A percentile compares a stretch with the other conserved stretches of the same genome.
phyloP scores from a whole-genome alignment of 2,797 vertebrate species.

The Anguilla megastoma region DNA sequence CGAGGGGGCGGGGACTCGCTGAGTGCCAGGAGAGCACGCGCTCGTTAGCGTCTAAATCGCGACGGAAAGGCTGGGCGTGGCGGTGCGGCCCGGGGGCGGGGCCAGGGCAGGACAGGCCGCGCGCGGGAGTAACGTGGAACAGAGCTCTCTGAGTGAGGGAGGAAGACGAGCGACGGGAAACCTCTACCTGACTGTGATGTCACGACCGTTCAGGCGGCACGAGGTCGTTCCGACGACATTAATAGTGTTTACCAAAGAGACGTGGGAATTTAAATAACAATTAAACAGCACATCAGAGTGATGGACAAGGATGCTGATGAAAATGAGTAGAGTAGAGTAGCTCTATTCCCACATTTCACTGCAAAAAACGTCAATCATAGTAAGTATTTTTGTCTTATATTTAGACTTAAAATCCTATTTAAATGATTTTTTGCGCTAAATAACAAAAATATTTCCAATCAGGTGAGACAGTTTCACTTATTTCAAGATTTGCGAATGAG shows the following conservation, averaged over 20 bases:
- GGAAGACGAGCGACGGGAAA: constrained; percentile 26
- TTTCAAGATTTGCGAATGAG: no score
- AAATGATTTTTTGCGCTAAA: no score
- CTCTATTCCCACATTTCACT: no score
- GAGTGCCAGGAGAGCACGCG: not conserved
- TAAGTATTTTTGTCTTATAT: no score
- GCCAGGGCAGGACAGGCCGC: not conserved
- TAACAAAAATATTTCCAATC: no score
- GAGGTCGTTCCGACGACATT: constrained; percentile 54
- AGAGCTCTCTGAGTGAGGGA: constrained; percentile 39
- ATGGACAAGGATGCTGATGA: not conserved
- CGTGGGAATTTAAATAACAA: not conserved
- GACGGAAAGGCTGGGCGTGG: not conserved
- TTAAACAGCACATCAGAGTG: not conserved
- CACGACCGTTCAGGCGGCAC: constrained; percentile 39
- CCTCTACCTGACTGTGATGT: not conserved
- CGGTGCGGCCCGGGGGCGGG: not conserved
- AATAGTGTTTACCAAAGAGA: not conserved
- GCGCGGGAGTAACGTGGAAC: not conserved
- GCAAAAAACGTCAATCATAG: no score
- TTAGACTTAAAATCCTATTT: no score
- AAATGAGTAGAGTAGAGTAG: not conserved
- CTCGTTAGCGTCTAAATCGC: not conserved
- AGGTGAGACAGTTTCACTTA: no score
- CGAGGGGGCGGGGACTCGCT: not conserved